Base-by-base conservation (phyloP, 2,888 invertebrate species). In the Hyposoter dolosus region DNA sequence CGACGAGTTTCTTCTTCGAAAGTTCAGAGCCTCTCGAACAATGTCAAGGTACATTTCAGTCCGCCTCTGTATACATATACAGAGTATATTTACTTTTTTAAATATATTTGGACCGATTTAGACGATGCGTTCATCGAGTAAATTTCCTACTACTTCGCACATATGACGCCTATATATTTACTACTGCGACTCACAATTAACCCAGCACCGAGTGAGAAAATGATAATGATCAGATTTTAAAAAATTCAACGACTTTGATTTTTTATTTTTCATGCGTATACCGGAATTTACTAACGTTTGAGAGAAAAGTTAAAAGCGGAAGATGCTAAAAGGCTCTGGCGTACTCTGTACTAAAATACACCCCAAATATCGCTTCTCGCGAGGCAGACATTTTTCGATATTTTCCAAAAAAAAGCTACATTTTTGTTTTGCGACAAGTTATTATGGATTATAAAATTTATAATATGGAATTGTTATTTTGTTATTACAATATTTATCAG, bases 1-100 rank as follows among this genome's bases (percentile, higher is more conserved):
- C 66, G 72, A 72, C 60, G 53, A 83, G 77, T 43, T 47, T 72
- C 82, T 71, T 83, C 71, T 68, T 83, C 80, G 72, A 50, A 86
- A 80, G 77, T 86, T 83, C 81, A 83, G 53, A 77, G 72, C 47
- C 72, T 74, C 84, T 72, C 72, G 81, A 81, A 83, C 80, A 86
- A 83, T 86, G 83, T 74, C 86, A 81, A 81, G 74, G 81, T 81
- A 76, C 72, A 72, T 32, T 72, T 69, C 45, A 72, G 82, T 79
- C 63, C 75, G 63, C 50, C 28, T 65, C 40, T 47, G 35, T n/a
- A 45, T 74, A 15, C 3, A 17, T 45, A 7, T 45, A 7, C 4
- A 47, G 63, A 35, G 10, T 65, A 19, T 12, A 7, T 28, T n/a
- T 63, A 45, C 32, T 40, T n/a, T 23, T 19, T 75, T 0, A 35